Evolutionary conservation across 2,888 invertebrate species (phyloP).

Genomic region (Trileptium ribeirensis): DNA sequence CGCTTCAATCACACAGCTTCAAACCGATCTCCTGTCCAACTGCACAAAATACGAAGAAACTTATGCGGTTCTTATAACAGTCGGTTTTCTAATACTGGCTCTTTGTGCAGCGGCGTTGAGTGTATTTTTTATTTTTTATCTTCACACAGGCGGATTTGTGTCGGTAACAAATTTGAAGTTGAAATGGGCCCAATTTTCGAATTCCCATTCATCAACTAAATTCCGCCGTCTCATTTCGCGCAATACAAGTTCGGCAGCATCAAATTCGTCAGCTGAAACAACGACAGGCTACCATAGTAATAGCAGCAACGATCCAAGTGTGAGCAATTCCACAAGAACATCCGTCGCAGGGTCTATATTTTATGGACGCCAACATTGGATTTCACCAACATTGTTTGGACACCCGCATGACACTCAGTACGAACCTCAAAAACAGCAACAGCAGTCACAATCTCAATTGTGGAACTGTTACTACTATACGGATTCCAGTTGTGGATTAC

Average conservation of each 20-base stretch:
- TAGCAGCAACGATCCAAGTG: not conserved
- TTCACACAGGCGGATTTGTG: too few relatives aligned
- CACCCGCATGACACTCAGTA: not conserved
- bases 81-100: not conserved
- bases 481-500: not conserved
- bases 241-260: too few relatives aligned
- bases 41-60: not conserved
- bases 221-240: too few relatives aligned
- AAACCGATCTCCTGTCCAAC: too few relatives aligned
- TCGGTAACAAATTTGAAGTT: too few relatives aligned
- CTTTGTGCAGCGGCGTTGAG: not conserved
- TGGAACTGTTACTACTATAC: constrained; percentile 19
- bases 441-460: not conserved
- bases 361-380: not conserved
- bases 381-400: not conserved
- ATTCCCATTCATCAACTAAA: too few relatives aligned
- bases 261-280: too few relatives aligned
- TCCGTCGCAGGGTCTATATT: too few relatives aligned
- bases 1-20: not conserved
- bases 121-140: too few relatives aligned
- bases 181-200: too few relatives aligned
- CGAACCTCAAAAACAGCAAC: not conserved
- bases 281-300: too few relatives aligned
- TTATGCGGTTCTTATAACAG: not conserved
- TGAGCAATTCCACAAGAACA: too few relatives aligned